A percentile compares a stretch with the other conserved stretches of the same genome.
Evolutionary conservation across 2,797 vertebrate genomes (phyloP).

Genomic region (Oreochromis mossambicus): DNA sequence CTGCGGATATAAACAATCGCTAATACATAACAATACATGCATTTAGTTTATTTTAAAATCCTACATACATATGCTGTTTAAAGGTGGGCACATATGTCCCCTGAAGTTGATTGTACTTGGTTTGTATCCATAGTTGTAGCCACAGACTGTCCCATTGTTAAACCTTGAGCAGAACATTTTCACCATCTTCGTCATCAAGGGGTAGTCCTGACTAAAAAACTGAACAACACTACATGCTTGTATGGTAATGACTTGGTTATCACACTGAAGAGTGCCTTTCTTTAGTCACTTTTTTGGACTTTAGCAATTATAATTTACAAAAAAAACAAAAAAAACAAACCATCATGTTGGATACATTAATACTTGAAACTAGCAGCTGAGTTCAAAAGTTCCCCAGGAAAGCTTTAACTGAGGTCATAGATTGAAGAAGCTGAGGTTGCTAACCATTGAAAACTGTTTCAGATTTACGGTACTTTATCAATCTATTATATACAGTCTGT

Average conservation of each 20-base stretch:
- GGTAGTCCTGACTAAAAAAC: background rate
- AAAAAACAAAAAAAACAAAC: rapidly evolving
- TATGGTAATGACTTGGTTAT: background rate
- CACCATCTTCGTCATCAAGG: background rate
- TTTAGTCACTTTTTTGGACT: background rate
- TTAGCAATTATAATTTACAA: background rate
- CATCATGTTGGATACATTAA: background rate
- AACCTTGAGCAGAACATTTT: background rate
- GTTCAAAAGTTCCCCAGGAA: background rate
- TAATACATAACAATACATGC: background rate
- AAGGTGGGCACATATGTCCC: background rate
- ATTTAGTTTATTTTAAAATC: background rate
- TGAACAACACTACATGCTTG: background rate
- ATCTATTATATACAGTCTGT: background rate
- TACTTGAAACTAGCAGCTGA: background rate
- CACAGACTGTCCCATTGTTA: background rate
- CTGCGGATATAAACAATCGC: background rate
- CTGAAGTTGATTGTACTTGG: background rate
- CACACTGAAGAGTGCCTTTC: background rate
- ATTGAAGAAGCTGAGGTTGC: background rate
- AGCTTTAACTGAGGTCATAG: background rate
- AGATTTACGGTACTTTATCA: background rate
- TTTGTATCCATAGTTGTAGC: background rate
- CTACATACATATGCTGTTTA: background rate
- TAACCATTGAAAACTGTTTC: background rate